Percentiles rank a stretch among this genome's conserved stretches.
These are phyloP conservation scores for Aphrocallistes beatrix DNA, from an alignment of 37 sponge, comb jelly and placozoan species.

Conservation along the genomic window DNA sequence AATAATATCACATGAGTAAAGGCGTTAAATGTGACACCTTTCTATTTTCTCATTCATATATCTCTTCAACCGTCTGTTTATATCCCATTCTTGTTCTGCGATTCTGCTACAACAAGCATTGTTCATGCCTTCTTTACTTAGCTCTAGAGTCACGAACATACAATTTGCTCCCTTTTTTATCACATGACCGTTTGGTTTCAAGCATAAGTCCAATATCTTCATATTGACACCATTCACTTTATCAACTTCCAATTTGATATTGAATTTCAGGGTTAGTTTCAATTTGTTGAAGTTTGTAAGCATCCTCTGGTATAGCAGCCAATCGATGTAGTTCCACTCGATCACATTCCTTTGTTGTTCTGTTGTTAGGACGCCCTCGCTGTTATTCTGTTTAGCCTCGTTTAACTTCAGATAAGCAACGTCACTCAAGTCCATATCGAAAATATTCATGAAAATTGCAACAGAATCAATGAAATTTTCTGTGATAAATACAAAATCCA, in stretches of 20 bases:
- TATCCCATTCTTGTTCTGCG: background rate
- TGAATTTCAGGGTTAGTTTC: background rate
- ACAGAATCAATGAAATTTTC: background rate
- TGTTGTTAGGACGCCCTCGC: background rate
- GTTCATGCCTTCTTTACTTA: background rate
- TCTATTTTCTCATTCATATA: background rate
- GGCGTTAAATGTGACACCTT: no score
- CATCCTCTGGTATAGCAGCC: background rate
- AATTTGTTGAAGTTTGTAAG: background rate
- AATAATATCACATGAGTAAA: no score
- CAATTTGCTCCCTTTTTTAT: background rate
- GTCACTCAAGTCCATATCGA: background rate
- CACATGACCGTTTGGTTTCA: background rate
- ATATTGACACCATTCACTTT: background rate
- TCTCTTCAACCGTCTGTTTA: background rate
- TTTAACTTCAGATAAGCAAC: background rate
- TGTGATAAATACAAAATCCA: background rate
- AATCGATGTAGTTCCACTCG: conserved; percentile 14
- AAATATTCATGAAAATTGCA: background rate
- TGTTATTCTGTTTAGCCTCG: background rate
- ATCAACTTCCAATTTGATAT: background rate
- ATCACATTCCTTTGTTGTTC: background rate
- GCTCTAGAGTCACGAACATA: background rate
- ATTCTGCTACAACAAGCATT: background rate
- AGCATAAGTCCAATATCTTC: background rate